Evolutionary conservation across 2,797 vertebrate genomes (phyloP), one percentile per base, ranked within the genome.

Genomic region (Betta splendens): DNA sequence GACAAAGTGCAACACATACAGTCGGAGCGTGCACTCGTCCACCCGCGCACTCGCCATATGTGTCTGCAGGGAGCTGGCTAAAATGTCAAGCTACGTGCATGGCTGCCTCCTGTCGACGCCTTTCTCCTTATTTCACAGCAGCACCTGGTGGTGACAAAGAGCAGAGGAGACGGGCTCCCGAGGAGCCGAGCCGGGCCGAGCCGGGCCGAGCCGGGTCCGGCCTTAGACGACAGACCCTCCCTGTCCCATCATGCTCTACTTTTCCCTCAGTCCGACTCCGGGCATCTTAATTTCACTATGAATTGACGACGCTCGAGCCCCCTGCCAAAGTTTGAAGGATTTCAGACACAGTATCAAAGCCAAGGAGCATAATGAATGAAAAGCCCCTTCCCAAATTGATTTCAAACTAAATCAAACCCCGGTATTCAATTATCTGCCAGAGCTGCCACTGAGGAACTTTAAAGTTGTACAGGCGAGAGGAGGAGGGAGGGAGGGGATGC

Each of bases 51-150:
- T 68, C 70, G 77, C 77, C 81, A 84, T 82, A 77, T 76, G 62
- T 76, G 84, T 89, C 89, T 83, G 62, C 82, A 75, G 89, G 84
- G 87, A 91, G 69, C 72, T 77, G 89, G 89, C 82, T 81, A 78
- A 89, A 87, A 91, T 92, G 90, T 92, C 87, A 91, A 85, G 79
- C 83, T 84, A 70, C 81, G 88, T 84, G 85, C 85, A 72, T 77
- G 82, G 79, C 85, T 87, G 85, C 86, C 80, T 90, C 76, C 80
- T 78, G 79, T 80, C 73, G 75, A 69, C 70, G 75, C 81, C 85
- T 88, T 86, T 89, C 86, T 90, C 75, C 91, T 92, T 91, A 92
- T 89, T 92, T 92, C 88, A 93, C 89, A 93, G 92, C 91, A 92
- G 86, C 92, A 93, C 91, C 92, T 92, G 89, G 89, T 92, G 92